Base-by-base conservation (phyloP, 2,113 vertebrate species). In the Todiramphus chloris region DNA sequence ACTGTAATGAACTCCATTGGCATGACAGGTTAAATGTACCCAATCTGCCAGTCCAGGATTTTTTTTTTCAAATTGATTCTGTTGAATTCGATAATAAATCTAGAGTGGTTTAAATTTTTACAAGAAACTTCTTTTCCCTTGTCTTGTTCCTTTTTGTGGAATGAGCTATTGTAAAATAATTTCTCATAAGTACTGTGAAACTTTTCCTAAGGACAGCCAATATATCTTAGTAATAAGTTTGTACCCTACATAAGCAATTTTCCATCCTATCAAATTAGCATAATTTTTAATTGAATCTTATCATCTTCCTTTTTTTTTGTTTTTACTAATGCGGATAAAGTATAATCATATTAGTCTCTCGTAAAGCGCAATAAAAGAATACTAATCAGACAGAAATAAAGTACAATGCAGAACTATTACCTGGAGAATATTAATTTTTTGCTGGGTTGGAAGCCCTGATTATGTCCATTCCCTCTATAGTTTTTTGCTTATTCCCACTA, bases 231-330 rank as follows among this genome's bases (percentile, higher is more conserved):
- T 60, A 90, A 67, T 74, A 93, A 66, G 12, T 92, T 89, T 81
- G 66, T 84, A 87, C 13, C 18, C 68, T 75, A 70, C 69, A 93
- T 68, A 90, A 86, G 83, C 79, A 89, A 93, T 89, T 93, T 87
- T 81, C 79, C 43, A 87, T 89, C 43, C 23, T 16, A 90, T 78
- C 59, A 94, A 89, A 92, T 95, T 94, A 94, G 43, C 83, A 95
- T 95, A 95, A 89, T 86, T 96, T 95, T 94, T 92, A 95, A 96
- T 96, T 93, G 56, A 96, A 93, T 93, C 72, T 92, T 96, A 93
- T 80, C 1, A 43, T 90, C 55, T 28, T 7, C 55, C 37, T 64
- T 67, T 53, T 69, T 66, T 68, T 77, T 63, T 87, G n/a, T 74
- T 91, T 94, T 90, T 87, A 83, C 60, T 94, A 96, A 94, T 89